A percentile compares a stretch with the other conserved stretches of the same genome.
Conservation (phyloP, 1,140 invertebrate genomes). For the Ceratitis capitata region DNA sequence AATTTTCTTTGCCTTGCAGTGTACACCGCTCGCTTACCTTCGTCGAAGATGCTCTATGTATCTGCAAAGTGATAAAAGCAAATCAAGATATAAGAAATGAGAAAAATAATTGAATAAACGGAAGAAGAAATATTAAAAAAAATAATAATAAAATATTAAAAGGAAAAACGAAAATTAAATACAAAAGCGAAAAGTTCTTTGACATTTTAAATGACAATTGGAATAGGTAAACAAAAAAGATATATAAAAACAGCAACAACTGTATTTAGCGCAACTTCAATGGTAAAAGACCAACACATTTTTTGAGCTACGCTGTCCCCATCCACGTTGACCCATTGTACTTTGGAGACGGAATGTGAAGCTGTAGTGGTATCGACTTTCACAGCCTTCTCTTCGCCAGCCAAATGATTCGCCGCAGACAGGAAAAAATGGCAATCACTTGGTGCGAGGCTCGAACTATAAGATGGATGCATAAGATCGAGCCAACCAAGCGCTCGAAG, state of each 20-base stretch:
- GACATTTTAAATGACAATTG: conserved; percentile 10
- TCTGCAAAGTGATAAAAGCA: conserved; percentile 48
- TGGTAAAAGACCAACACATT: background rate
- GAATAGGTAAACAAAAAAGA: background rate
- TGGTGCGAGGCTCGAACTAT: too few species aligned
- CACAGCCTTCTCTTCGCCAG: too few species aligned
- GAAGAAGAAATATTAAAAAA: background rate
- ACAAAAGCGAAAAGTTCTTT: background rate
- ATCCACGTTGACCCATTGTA: background rate
- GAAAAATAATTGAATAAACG: background rate
- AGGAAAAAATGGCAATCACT: too few species aligned
- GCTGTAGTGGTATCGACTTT: too few species aligned
- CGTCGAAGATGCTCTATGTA: conserved; percentile 58
- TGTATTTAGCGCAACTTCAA: conserved; percentile 1
- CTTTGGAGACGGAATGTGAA: background rate
- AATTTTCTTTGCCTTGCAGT: background rate
- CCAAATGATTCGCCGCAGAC: too few species aligned
- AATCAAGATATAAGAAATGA: conserved; percentile 19
- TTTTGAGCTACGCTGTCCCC: background rate
- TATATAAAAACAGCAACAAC: background rate
- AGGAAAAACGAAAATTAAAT: background rate
- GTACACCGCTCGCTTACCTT: conserved; percentile 54
- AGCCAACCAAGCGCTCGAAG: too few species aligned
- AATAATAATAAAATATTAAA: background rate
- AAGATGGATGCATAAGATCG: too few species aligned